Evolutionary conservation across 2,888 invertebrate genomes (phyloP), one percentile per base, ranked within the genome.

Genomic region (Andrena hattorfiana): DNA sequence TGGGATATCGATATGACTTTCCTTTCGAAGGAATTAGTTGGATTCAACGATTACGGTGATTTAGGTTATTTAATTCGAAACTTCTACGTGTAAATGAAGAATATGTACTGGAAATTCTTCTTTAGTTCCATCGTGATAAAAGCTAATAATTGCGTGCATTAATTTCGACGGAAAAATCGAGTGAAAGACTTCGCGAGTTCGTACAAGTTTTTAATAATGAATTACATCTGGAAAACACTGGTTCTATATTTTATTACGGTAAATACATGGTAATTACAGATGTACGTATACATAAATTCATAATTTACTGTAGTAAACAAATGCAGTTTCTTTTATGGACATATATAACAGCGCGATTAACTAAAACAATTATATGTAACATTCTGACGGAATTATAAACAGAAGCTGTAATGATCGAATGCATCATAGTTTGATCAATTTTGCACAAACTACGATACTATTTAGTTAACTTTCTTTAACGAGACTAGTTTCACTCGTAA

Each of bases 401-500:
- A 62, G 56, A 26, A 20, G 30, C n/a, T 16, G 51, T 20, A 23
- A 5, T 16, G 67, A n/a, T 10, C 20, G 23, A 20, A 48, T 67
- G 59, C 48, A 56, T 71, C 28, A 54, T 74, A 20, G 20, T 77
- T 51, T 2, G 59, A n/a, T 56, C 35, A 74, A 78, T 62, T 7
- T 64, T 67, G 7, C 16, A 51, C 13, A 42, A 56, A 69, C 49
- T 70, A 66, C 54, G 59, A 79, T 74, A 72, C 56, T 63, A 23
- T 72, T 7, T 73, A 49, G 8, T 49, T 74, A 35, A 35, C 48
- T 56, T 13, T 54, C 23, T 62, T 77, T 28, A 42, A 81, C 72
- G 70, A 69, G 76, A 85, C 73, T 85, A 85, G 77, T 48, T 79
- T 75, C 80, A 71, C 60, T 71, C 62, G 49, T 75, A 56, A 75